Evolutionary conservation across 2,888 invertebrate species (phyloP).

Genomic region (Acanthosepion pharaonis): DNA sequence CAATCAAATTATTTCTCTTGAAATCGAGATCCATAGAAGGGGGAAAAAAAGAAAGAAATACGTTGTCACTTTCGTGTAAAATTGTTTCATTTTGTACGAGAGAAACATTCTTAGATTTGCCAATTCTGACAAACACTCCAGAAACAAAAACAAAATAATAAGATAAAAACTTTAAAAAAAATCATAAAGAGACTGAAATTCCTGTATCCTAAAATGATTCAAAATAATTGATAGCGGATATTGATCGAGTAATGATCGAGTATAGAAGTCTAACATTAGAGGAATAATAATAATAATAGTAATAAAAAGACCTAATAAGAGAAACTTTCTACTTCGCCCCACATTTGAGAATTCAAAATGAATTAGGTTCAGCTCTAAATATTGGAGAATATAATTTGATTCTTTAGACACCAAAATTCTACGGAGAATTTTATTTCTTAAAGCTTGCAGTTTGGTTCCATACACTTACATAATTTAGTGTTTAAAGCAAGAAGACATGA

Average conservation of each 20-base stretch:
- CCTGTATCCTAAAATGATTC: background rate
- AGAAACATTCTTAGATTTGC: too few relatives aligned
- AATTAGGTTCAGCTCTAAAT: background rate
- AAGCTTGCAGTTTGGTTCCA: background rate
- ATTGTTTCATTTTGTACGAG: too few relatives aligned
- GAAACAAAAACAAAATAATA: background rate
- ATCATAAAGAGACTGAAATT: background rate
- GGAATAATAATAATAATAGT: background rate
- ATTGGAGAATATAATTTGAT: background rate
- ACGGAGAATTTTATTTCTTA: background rate
- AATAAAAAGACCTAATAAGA: background rate
- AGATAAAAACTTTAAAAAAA: background rate
- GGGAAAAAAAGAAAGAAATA: background rate
- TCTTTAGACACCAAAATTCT: background rate
- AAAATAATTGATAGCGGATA: constrained; percentile 17
- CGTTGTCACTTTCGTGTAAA: too few relatives aligned
- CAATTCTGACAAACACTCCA: too few relatives aligned
- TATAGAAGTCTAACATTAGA: background rate
- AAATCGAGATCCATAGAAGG: background rate
- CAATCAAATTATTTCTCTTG: constrained; percentile 33
- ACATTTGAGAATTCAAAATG: background rate
- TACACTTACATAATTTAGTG: background rate
- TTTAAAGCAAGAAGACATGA: background rate
- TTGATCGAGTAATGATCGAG: background rate
- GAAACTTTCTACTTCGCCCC: background rate